phyloP scores from a whole-genome alignment of 2,797 vertebrate genomes.

The Melanotaenia boesemani region DNA sequence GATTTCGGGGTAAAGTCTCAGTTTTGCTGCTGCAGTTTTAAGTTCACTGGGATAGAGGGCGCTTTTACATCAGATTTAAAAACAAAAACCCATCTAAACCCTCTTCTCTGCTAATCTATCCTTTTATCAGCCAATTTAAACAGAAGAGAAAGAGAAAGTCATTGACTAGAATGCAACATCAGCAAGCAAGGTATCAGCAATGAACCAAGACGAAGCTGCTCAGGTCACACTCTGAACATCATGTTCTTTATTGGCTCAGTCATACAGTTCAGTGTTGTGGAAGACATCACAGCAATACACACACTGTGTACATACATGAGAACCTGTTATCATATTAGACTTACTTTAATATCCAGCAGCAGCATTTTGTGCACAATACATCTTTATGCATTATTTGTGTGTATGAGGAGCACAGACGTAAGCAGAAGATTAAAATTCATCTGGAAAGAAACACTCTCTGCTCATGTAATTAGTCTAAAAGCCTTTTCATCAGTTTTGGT shows the following conservation, averaged over 20 bases:
- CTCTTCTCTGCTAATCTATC: neutral
- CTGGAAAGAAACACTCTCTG: conserved; percentile 43
- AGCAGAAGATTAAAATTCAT: conserved; percentile 59
- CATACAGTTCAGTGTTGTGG: conserved; percentile 21
- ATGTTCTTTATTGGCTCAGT: conserved; percentile 40
- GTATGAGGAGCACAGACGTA: conserved; percentile 6
- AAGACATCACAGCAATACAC: conserved; percentile 18
- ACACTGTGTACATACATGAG: conserved; percentile 9
- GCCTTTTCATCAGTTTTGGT: conserved; percentile 68
- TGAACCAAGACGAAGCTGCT: conserved; percentile 9
- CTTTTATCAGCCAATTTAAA: conserved; percentile 24
- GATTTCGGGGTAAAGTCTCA: neutral
- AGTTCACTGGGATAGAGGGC: conserved; percentile 54
- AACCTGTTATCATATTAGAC: conserved; percentile 45
- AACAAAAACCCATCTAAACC: neutral
- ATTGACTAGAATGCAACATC: conserved; percentile 29
- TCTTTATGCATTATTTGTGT: conserved; percentile 20
- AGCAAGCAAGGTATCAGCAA: conserved; percentile 25
- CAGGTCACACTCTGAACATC: conserved; percentile 34
- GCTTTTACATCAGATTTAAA: conserved; percentile 57
- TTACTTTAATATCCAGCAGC: conserved; percentile 28
- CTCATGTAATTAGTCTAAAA: conserved; percentile 78
- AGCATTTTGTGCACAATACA: conserved; percentile 15
- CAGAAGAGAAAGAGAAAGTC: neutral
- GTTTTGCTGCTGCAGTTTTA: conserved; percentile 41